Evolutionary conservation across 2,113 vertebrate genomes (phyloP), one percentile per base, ranked within the genome.

Genomic region (Phrynocephalus versicolor): DNA sequence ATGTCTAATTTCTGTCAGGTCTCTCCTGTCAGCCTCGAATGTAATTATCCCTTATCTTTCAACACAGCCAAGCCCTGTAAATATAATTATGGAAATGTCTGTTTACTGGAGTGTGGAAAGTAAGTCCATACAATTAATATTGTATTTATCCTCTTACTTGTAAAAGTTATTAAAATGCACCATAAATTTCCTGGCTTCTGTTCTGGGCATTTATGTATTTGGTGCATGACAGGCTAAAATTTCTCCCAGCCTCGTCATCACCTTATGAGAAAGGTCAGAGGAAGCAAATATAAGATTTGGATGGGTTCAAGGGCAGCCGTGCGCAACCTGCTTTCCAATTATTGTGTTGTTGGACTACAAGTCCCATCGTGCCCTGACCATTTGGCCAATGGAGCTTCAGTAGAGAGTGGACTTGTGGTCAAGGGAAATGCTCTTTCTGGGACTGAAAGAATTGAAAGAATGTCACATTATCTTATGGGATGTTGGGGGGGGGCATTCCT

Each of bases 1-100:
- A 74, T 88, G 89, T 74, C 89, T 85, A 90, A 79, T 89, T 94
- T 92, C 30, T 89, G 88, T 80, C 90, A 88, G 85, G 89, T 89
- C 92, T 91, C 88, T 89, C 87, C 94, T 91, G 92, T 86, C 88
- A 90, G 92, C 90, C 93, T 91, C 89, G 90, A 94, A 93, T 87
- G 86, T 92, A 95, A 97, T 97, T 97, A 96, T 92, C 85, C 93
- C 94, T 97, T 96, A 97, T 97, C 96, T 95, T 90, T 90, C 93
- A n/a, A 92, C 67, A 92, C 95, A 97, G 93, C 91, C 92, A 85
- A 92, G 70, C 84, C 89, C 83, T 91, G 94, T 94, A 96, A 97
- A 97, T 90, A 97, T 92, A 96, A 96, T 95, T 96, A 95, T 92
- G 94, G 88, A 92, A 92, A 94, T 93, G 93, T 94, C 89, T 85